A percentile compares a stretch with the other conserved stretches of the same genome.
Evolutionary conservation across 2,113 vertebrate species (phyloP).

Genomic region (Pachypanchax playfairii): DNA sequence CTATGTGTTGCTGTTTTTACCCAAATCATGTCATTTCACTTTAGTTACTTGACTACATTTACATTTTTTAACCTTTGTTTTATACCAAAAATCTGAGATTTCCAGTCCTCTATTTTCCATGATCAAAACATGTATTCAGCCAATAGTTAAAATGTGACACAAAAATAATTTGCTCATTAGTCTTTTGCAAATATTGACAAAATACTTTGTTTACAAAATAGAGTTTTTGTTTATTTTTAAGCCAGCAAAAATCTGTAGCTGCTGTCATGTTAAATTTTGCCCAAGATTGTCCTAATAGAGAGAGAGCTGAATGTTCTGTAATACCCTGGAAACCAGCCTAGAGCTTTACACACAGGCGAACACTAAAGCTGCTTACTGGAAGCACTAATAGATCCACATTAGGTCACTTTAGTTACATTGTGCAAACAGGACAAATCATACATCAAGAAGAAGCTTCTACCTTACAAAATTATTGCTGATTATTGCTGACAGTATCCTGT

Average conservation of each 20-base stretch:
- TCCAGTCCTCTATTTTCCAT: too few species aligned
- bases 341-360: not conserved
- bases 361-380: not conserved
- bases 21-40: slow-evolving; percentile 16
- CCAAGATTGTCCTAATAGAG: not conserved
- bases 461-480: not conserved
- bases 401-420: not conserved
- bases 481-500: slow-evolving; percentile 5
- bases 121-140: too few species aligned
- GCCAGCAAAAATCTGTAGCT: not conserved
- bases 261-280: not conserved
- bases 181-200: too few species aligned
- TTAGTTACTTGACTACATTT: not conserved
- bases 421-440: slow-evolving; percentile 3
- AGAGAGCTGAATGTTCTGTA: not conserved
- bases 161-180: too few species aligned
- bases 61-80: not conserved
- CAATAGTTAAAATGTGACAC: too few species aligned
- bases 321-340: not conserved
- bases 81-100: not conserved
- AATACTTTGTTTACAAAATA: too few species aligned
- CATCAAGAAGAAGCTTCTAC: not conserved
- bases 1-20: slow-evolving; percentile 10
- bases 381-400: slow-evolving; percentile 2
- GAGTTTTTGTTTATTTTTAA: too few species aligned